Conservation (phyloP, 2,888 invertebrate genomes). For the Melieria crassipennis region DNA sequence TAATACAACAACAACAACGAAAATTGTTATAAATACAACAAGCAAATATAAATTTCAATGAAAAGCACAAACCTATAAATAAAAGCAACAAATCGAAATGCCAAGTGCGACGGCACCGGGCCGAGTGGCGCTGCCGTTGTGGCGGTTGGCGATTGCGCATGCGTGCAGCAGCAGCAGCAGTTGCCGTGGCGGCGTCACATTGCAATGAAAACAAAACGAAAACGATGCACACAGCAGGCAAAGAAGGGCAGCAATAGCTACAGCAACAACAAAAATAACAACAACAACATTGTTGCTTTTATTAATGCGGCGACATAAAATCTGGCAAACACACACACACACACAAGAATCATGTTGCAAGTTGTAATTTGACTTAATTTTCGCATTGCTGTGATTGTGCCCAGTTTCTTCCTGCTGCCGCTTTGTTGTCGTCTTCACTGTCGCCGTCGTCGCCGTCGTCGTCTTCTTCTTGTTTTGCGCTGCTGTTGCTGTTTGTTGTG, state of each 20-base stretch:
- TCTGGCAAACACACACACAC: no score
- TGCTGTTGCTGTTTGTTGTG: no score
- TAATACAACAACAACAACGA: conserved; percentile 13
- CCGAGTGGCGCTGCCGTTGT: neutral
- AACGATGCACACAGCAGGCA: neutral
- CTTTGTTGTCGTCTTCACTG: neutral
- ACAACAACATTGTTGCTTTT: conserved; percentile 31
- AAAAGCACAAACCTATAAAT: no score
- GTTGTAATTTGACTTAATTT: no score
- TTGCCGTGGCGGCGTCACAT: conserved; percentile 21
- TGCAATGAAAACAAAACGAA: conserved; percentile 5
- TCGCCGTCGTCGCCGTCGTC: neutral
- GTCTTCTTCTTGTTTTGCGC: neutral
- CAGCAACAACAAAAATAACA: neutral
- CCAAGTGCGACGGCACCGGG: neutral
- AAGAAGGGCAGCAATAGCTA: neutral
- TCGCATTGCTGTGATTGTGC: no score
- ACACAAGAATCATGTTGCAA: no score
- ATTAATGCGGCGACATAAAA: conserved; percentile 25
- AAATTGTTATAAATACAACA: no score
- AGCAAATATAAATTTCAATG: no score
- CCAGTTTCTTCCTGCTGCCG: no score
- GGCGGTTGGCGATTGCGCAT: conserved; percentile 12
- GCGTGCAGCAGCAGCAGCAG: conserved; percentile 23
- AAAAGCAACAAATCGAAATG: no score